A percentile compares a stretch with the other conserved stretches of the same genome.
These are phyloP conservation scores for Drosophila colorata DNA, from an alignment of 2,888 invertebrate genomes.

Conservation along the genomic window DNA sequence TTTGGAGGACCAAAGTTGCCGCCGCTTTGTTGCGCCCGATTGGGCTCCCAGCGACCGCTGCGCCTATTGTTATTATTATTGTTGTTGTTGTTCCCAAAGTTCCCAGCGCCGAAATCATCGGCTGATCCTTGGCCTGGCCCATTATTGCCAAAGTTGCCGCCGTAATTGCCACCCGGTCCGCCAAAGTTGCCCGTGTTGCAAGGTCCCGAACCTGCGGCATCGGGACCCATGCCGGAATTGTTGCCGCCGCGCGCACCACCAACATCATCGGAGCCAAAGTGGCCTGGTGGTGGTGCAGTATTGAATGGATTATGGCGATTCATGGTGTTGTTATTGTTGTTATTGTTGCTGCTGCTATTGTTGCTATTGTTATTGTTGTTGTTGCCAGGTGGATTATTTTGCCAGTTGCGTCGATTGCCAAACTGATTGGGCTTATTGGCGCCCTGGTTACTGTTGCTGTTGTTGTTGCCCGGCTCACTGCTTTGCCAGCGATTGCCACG, in stretches of 20 bases:
- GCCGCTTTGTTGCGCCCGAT: slow-evolving; percentile 29
- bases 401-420: slow-evolving; percentile 36
- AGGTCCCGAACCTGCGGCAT: not conserved
- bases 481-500: slow-evolving; percentile 35
- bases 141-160: slow-evolving; percentile 25
- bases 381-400: slow-evolving; percentile 15
- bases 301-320: slow-evolving; percentile 37
- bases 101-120: slow-evolving; percentile 24
- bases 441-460: slow-evolving; percentile 12
- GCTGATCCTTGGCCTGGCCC: slow-evolving; percentile 12
- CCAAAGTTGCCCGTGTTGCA: slow-evolving; percentile 32
- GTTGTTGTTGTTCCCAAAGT: slow-evolving; percentile 25
- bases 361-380: slow-evolving; percentile 15
- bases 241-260: not conserved
- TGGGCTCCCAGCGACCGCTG: slow-evolving; percentile 38
- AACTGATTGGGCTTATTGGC: slow-evolving; percentile 25
- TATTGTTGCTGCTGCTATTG: slow-evolving; percentile 3
- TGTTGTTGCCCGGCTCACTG: slow-evolving; percentile 22
- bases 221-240: not conserved
- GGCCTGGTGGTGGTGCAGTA: not conserved
- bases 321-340: slow-evolving; percentile 3
- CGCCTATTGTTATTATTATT: slow-evolving; percentile 17
- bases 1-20: slow-evolving; percentile 26
- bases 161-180: slow-evolving; percentile 9
- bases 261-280: slow-evolving; percentile 20